Percentiles rank a stretch among this genome's conserved stretches.
Evolutionary conservation across 2,888 invertebrate genomes (phyloP).

Genomic region (Rhamnusium bicolor): DNA sequence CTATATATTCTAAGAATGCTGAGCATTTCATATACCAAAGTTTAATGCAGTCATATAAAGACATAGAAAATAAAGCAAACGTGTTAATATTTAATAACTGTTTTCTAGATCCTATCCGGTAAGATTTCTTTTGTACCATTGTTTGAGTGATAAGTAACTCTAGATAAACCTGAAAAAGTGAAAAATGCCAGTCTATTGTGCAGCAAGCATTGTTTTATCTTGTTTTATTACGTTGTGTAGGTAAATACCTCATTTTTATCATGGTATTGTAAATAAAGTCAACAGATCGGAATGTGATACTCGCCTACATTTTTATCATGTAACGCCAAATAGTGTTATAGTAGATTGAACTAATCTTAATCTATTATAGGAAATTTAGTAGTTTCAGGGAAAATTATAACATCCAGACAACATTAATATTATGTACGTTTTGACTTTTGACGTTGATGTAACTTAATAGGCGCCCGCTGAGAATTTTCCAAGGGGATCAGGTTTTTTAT

Average conservation of each 20-base stretch:
- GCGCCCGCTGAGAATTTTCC: too few species aligned
- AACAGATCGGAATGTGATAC: conserved; percentile 48
- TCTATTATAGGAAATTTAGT: background rate
- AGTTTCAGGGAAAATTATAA: background rate
- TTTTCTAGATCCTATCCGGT: background rate
- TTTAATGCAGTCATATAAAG: background rate
- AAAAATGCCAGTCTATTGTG: background rate
- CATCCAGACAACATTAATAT: too few species aligned
- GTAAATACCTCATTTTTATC: conserved; percentile 21
- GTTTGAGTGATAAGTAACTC: background rate
- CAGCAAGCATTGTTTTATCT: background rate
- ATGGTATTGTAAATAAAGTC: conserved; percentile 44
- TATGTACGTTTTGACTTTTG: too few species aligned
- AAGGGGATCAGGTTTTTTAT: too few species aligned
- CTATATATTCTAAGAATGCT: background rate
- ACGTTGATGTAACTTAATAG: too few species aligned
- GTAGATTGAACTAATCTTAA: background rate
- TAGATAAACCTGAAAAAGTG: background rate
- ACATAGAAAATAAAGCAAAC: background rate
- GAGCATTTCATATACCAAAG: background rate
- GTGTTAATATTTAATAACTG: background rate
- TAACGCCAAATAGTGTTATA: background rate
- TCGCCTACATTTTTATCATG: conserved; percentile 41
- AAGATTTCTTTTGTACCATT: background rate
- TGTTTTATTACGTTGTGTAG: background rate